Percentiles rank a stretch among this genome's conserved stretches.
Conservation (phyloP, 2,888 invertebrate species). For the Ophraella communa region DNA sequence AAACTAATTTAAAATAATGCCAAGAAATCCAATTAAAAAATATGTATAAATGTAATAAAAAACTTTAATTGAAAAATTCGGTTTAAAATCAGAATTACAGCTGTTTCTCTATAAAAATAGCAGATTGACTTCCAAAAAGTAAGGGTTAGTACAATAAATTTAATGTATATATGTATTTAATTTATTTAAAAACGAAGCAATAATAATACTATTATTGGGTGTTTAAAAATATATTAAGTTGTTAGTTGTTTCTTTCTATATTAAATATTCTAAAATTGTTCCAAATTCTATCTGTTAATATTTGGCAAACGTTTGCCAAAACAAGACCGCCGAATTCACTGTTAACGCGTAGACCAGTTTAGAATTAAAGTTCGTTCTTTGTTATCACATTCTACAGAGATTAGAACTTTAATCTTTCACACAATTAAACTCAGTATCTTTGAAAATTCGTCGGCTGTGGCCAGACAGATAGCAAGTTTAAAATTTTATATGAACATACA, state of each 20-base stretch:
- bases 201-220: no score
- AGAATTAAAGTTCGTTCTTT: slow-evolving; percentile 41
- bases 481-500: slow-evolving; percentile 14
- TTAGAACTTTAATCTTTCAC: slow-evolving; percentile 48
- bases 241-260: no score
- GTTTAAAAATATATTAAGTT: background rate
- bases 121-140: no score
- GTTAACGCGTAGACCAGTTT: slow-evolving; percentile 39
- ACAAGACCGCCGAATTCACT: slow-evolving; percentile 31
- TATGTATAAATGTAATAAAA: no score
- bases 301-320: slow-evolving; percentile 18
- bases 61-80: no score
- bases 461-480: slow-evolving; percentile 7
- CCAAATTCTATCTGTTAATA: slow-evolving; percentile 11
- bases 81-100: no score
- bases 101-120: no score
- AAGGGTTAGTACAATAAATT: no score
- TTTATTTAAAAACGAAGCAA: no score
- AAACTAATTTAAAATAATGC: no score
- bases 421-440: slow-evolving; percentile 45
- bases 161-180: no score
- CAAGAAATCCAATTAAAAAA: no score
- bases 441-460: background rate
- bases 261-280: background rate
- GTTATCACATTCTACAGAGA: slow-evolving; percentile 43